phyloP scores from a whole-genome alignment of 53 echinoderm and acorn worm species.

The Zoroaster sp. region DNA sequence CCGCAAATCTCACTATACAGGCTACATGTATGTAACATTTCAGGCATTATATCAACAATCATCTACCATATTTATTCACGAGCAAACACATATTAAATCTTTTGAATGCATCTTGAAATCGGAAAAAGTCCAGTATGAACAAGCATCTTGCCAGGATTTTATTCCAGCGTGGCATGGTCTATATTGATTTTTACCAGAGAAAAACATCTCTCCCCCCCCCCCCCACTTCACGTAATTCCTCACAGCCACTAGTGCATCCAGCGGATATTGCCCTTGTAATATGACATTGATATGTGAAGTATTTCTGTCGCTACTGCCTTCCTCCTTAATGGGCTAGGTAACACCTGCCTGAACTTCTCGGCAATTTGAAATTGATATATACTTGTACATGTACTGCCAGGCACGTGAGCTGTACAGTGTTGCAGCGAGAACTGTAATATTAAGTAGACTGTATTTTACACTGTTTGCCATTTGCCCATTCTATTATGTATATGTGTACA shows the following conservation, averaged over 20 bases:
- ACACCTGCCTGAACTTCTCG: constrained; percentile 33
- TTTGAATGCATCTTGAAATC: too few relatives aligned
- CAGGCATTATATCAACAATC: too few relatives aligned
- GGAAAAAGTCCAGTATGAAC: too few relatives aligned
- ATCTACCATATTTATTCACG: too few relatives aligned
- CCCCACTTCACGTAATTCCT: neutral
- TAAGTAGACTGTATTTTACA: neutral
- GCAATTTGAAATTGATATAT: constrained; percentile 13
- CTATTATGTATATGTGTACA: too few relatives aligned
- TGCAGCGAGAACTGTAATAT: neutral
- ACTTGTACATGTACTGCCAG: neutral
- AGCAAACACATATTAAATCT: too few relatives aligned
- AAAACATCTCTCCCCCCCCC: neutral
- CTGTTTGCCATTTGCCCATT: too few relatives aligned
- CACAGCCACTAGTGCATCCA: neutral
- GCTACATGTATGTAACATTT: too few relatives aligned
- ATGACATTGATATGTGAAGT: constrained; percentile 13
- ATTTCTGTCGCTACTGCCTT: neutral
- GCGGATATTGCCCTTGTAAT: constrained; percentile 37
- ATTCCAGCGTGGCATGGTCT: too few relatives aligned
- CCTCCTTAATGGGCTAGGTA: neutral
- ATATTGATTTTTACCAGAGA: too few relatives aligned
- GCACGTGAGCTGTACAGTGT: neutral
- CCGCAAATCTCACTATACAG: too few relatives aligned
- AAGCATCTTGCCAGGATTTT: too few relatives aligned